Base-by-base conservation (phyloP, 2,797 vertebrate genomes). In the Spheniscus humboldti region DNA sequence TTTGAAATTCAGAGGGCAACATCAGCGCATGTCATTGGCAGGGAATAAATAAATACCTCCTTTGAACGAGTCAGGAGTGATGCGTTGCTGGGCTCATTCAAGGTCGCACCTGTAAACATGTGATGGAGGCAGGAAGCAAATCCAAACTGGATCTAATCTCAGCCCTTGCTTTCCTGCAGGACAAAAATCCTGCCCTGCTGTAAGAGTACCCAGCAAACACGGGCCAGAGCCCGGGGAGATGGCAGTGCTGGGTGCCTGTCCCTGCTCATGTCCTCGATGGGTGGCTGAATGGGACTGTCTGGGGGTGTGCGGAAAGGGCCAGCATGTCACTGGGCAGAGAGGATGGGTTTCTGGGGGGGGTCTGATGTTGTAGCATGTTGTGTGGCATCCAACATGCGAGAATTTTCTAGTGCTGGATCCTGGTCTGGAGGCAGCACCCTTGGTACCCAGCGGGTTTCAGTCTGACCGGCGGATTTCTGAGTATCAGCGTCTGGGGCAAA, bases 1-100 rank as follows among this genome's bases (percentile, higher is more conserved):
- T 25, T 97, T 96, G 90, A 86, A 91, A 96, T 96, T 94, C 94
- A 89, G 93, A 92, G 86, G 90, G 90, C 88, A 92, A 83, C 48
- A 8, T 50, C 86, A 92, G 77, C 28, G 45, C 86, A 10, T 93
- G 94, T 55, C 74, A 68, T 72, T 92, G 95, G 90, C 90, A 88
- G 93, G 84, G 93, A 96, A 94, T 95, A 95, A 95, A 96, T 92
- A 96, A 95, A 95, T 41, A 41, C 52, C 67, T 91, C 64, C 66
- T 88, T 30, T 33, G 76, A 94, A 91, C 2, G 2, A 53, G 80
- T 31, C 63, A 67, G 90, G 80, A 95, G 75, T 43, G 94, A 88
- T 88, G 92, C 30, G 80, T 45, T 33, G 88, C 90, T 60, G 78
- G 71, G 39, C 94, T 85, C 37, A 7, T 10, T 82, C 95, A 97